Evolutionary conservation across 1,140 invertebrate genomes (phyloP).

Genomic region (Bacillus rossius): DNA sequence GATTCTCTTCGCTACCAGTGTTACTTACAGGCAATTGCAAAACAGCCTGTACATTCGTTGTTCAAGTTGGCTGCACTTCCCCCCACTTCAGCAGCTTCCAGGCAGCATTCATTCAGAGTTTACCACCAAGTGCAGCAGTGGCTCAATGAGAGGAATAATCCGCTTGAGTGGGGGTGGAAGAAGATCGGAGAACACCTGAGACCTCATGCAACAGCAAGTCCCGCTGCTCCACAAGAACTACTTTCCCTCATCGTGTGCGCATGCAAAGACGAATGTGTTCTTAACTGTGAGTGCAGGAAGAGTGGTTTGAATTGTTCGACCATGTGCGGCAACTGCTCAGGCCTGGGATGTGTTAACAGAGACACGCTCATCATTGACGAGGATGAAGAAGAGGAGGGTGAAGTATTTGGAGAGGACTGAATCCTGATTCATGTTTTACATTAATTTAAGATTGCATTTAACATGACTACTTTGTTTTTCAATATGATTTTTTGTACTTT

Average conservation of each 20-base stretch:
- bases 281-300: neutral
- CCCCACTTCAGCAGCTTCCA: neutral
- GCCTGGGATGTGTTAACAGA: neutral
- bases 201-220: neutral
- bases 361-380: neutral
- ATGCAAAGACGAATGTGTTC: constrained; percentile 1
- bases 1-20: neutral
- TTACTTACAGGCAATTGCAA: neutral
- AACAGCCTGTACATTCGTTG: neutral
- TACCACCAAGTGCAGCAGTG: neutral
- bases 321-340: neutral
- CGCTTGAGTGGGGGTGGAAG: neutral
- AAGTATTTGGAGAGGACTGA: neutral
- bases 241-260: neutral
- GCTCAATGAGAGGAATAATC: neutral
- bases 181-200: neutral
- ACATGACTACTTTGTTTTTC: neutral
- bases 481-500: neutral
- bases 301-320: neutral
- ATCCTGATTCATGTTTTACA: neutral
- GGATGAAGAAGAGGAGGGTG: neutral
- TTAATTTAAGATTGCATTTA: neutral
- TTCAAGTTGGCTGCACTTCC: neutral
- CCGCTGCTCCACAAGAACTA: neutral
- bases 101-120: neutral